Evolutionary conservation across 1,140 invertebrate genomes (phyloP).

Genomic region (Tachypleus tridentatus): DNA sequence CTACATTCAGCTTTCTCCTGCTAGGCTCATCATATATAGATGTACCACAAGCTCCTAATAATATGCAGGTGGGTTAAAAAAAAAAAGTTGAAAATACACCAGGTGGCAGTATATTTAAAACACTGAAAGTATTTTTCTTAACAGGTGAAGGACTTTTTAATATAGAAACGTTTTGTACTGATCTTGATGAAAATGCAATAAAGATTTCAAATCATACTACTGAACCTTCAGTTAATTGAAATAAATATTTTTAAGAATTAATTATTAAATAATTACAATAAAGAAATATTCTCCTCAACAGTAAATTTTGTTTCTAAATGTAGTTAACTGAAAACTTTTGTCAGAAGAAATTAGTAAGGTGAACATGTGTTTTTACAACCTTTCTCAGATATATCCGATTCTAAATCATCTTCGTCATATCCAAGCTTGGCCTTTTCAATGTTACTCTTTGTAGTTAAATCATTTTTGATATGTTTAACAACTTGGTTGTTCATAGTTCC

Average conservation of each 20-base stretch:
- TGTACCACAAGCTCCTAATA: neutral
- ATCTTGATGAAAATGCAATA: too few relatives aligned
- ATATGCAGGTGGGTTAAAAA: neutral
- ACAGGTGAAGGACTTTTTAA: neutral
- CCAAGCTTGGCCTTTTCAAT: conserved; percentile 18
- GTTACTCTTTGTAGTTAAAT: conserved; percentile 17
- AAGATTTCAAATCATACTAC: too few relatives aligned
- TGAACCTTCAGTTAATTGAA: too few relatives aligned
- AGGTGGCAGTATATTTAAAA: conserved; percentile 3
- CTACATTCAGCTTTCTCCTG: neutral
- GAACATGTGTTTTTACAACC: conserved; percentile 5
- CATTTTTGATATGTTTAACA: conserved; percentile 21
- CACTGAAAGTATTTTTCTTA: conserved; percentile 19
- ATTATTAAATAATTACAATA: neutral
- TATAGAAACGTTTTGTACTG: too few relatives aligned
- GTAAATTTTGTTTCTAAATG: neutral
- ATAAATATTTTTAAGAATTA: too few relatives aligned
- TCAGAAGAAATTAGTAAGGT: neutral
- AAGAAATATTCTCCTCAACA: neutral
- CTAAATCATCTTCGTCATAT: conserved; percentile 17
- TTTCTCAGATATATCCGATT: conserved; percentile 5
- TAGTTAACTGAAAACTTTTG: neutral
- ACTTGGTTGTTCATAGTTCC: conserved; percentile 40
- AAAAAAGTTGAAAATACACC: neutral
- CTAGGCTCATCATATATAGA: conserved; percentile 39